Evolutionary conservation across 1,140 invertebrate genomes (phyloP).

Genomic region (Parasteatoda tepidariorum): DNA sequence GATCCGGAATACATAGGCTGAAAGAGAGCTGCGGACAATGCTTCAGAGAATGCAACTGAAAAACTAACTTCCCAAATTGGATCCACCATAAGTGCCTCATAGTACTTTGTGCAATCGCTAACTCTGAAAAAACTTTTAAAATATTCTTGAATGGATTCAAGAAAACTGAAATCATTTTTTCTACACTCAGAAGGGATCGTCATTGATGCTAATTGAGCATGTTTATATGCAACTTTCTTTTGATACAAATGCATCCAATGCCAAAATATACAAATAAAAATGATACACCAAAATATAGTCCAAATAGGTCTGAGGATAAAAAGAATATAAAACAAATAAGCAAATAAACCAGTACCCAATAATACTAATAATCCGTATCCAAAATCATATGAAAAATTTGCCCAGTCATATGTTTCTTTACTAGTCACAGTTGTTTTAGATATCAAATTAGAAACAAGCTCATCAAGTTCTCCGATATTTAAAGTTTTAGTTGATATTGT

Average conservation of each 20-base stretch:
- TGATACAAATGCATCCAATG: constrained; percentile 47
- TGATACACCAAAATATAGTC: neutral
- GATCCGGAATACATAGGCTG: constrained; percentile 11
- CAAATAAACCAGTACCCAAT: neutral
- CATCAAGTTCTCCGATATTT: constrained; percentile 8
- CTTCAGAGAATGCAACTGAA: constrained; percentile 11
- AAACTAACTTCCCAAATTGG: constrained; percentile 47
- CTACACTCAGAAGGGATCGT: constrained; percentile 4
- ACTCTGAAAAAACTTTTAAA: constrained; percentile 23
- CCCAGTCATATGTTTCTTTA: neutral
- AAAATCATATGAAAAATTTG: neutral
- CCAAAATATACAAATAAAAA: constrained; percentile 15
- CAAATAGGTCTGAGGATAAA: neutral
- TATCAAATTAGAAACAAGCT: neutral
- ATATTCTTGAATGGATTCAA: constrained; percentile 18
- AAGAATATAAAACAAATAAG: neutral
- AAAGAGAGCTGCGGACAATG: neutral
- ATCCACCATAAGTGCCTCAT: constrained; percentile 34
- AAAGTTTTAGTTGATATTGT: constrained; percentile 5
- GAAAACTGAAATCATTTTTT: constrained; percentile 2
- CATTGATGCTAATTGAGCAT: constrained; percentile 26
- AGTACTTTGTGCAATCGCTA: constrained; percentile 30
- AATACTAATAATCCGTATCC: neutral
- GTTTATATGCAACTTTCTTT: constrained; percentile 14
- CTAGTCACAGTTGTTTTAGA: neutral